Evolutionary conservation across 2,113 vertebrate genomes (phyloP).

Genomic region (Pseudonaja textilis): DNA sequence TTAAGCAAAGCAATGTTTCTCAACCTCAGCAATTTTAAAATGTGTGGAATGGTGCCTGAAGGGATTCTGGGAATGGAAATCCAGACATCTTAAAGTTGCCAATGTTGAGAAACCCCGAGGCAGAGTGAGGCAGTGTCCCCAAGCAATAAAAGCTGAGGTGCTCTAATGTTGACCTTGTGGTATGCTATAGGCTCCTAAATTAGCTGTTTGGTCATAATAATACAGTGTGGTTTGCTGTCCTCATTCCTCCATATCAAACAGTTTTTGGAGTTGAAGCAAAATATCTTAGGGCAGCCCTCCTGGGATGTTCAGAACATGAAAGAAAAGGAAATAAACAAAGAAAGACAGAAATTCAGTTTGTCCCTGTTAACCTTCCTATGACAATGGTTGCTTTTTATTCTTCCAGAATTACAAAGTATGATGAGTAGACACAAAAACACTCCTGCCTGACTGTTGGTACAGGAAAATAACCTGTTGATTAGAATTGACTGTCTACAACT

Average conservation of each 20-base stretch:
- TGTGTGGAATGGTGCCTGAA: neutral
- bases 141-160: neutral
- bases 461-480: constrained; percentile 25
- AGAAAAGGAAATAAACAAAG: neutral
- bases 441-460: constrained; percentile 29
- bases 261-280: neutral
- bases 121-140: neutral
- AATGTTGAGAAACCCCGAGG: neutral
- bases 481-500: constrained; percentile 22
- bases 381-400: neutral
- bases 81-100: neutral
- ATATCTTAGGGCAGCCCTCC: neutral
- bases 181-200: neutral
- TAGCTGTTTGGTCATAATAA: neutral
- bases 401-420: neutral
- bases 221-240: neutral
- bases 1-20: neutral
- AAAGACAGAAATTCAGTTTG: neutral
- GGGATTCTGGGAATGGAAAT: neutral
- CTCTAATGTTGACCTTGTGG: neutral
- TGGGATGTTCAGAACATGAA: neutral
- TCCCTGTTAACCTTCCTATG: neutral
- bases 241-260: neutral
- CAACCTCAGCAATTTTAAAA: neutral
- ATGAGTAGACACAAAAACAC: constrained; percentile 5